Evolutionary conservation across 2,113 vertebrate genomes (phyloP).

Genomic region (Sterna hirundo): DNA sequence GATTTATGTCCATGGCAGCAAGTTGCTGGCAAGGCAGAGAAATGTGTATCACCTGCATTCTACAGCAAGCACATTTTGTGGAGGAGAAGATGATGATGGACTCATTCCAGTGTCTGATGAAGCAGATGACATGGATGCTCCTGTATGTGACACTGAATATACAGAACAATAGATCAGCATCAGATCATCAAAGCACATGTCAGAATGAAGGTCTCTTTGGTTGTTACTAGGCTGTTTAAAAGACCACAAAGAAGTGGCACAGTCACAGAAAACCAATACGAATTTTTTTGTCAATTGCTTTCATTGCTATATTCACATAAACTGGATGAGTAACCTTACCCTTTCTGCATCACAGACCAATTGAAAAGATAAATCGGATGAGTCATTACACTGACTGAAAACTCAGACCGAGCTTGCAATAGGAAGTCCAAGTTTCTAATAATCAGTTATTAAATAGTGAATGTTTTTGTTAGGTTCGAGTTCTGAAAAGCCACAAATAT

Average conservation of each 20-base stretch:
- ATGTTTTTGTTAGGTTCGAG: not conserved
- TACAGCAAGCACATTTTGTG: conserved; percentile 93
- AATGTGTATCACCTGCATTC: conserved; percentile 96
- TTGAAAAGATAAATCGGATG: not conserved
- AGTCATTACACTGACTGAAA: not conserved
- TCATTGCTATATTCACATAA: not conserved
- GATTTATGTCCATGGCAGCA: conserved; percentile 81
- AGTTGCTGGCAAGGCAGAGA: conserved; percentile 77
- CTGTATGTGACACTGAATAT: conserved; percentile 86
- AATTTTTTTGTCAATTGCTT: not conserved
- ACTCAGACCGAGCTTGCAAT: not conserved
- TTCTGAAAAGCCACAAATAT: not conserved
- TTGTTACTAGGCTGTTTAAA: not conserved
- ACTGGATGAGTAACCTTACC: not conserved
- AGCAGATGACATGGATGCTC: conserved; percentile 93
- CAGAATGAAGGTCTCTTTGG: not conserved
- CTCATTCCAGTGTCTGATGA: conserved; percentile 97
- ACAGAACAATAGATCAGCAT: not conserved
- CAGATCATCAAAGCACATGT: accelerated
- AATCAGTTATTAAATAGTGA: not conserved
- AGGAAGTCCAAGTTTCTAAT: not conserved
- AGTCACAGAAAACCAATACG: accelerated
- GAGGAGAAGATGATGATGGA: conserved; percentile 92
- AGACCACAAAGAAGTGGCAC: not conserved
- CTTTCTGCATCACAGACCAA: not conserved